A percentile compares a stretch with the other conserved stretches of the same genome.
Evolutionary conservation across 2,888 invertebrate species (phyloP).

Genomic region (Resseliella maxima): DNA sequence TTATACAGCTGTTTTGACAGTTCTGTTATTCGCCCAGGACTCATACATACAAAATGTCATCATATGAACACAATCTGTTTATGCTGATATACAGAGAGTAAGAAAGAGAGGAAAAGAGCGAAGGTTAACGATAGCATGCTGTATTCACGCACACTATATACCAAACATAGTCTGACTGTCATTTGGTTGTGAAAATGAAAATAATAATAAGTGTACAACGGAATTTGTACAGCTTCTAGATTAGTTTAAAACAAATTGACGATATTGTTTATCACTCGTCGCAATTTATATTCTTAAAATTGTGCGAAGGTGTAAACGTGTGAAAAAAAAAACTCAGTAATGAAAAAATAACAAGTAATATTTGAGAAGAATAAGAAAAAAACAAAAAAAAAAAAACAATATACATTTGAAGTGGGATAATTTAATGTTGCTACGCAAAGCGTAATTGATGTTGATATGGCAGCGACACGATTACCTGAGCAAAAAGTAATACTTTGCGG

Average conservation of each 20-base stretch:
- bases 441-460: slow-evolving; percentile 72
- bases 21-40: neutral
- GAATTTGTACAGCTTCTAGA: slow-evolving; percentile 49
- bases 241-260: neutral
- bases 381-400: neutral
- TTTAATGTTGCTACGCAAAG: slow-evolving; percentile 1
- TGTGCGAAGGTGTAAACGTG: neutral
- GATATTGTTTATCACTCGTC: neutral
- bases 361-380: neutral
- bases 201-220: slow-evolving; percentile 46
- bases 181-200: neutral
- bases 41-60: neutral
- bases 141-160: neutral
- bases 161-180: neutral
- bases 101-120: no score
- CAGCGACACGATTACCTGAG: slow-evolving; percentile 83
- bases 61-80: neutral
- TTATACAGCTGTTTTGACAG: slow-evolving; percentile 25
- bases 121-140: slow-evolving; percentile 20
- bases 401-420: neutral
- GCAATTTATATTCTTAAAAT: neutral
- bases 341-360: no score
- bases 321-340: neutral
- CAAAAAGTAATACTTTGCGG: slow-evolving; percentile 95
- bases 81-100: neutral